A percentile compares a stretch with the other conserved stretches of the same genome.
Evolutionary conservation across 2,888 invertebrate species (phyloP).

Genomic region (Lepidochrysops patricia): DNA sequence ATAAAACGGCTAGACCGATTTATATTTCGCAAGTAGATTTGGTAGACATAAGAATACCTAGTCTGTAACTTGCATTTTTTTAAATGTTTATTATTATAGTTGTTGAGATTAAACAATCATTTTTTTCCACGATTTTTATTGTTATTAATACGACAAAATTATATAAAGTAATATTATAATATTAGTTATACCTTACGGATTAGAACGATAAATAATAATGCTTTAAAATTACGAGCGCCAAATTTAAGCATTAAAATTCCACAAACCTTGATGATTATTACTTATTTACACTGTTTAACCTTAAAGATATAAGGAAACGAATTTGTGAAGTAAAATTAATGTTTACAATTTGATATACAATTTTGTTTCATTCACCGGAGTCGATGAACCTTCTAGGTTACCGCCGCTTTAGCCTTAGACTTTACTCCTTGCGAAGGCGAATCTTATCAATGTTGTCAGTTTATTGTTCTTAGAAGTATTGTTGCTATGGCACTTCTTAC

Average conservation of each 20-base stretch:
- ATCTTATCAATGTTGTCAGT: constrained; percentile 7
- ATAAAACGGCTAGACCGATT: too few relatives aligned
- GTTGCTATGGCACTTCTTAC: constrained; percentile 3
- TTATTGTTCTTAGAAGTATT: background rate
- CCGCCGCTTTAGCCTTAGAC: background rate
- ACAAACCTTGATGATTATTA: background rate
- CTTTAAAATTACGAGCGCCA: background rate
- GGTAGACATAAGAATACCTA: too few relatives aligned
- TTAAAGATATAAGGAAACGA: constrained; percentile 1
- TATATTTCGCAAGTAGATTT: too few relatives aligned
- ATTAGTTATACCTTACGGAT: too few relatives aligned
- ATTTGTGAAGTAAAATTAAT: constrained; percentile 2
- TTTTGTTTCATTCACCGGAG: background rate
- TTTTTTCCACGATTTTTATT: too few relatives aligned
- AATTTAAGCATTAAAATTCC: background rate
- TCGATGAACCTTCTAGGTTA: constrained; percentile 9
- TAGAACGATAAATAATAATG: too few relatives aligned
- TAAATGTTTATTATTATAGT: too few relatives aligned
- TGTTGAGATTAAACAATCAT: too few relatives aligned
- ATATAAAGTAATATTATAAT: too few relatives aligned
- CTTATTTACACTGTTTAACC: background rate
- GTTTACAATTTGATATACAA: constrained; percentile 3
- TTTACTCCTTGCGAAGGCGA: constrained; percentile 12
- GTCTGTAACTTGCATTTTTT: too few relatives aligned
- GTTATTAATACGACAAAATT: too few relatives aligned